Conservation (phyloP, 2,888 invertebrate genomes). For the Cryptus armator region DNA sequence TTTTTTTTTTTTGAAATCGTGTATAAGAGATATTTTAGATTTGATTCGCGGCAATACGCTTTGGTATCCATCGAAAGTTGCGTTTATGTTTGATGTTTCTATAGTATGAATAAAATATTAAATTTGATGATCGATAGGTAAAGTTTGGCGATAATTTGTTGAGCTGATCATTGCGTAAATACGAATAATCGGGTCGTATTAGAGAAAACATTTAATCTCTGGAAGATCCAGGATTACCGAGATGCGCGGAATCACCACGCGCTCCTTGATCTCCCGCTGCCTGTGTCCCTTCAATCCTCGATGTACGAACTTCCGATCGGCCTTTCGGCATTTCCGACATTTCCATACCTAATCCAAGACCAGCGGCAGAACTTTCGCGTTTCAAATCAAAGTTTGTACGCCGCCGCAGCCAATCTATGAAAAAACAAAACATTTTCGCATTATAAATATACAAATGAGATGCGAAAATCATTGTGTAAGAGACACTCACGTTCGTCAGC, state of each 20-base stretch:
- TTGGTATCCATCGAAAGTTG: constrained; percentile 15
- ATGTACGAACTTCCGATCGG: neutral
- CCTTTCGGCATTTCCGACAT: constrained; percentile 39
- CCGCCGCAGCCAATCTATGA: constrained; percentile 69
- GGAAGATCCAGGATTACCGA: constrained; percentile 51
- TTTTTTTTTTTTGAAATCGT: too few relatives aligned
- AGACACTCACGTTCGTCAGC: constrained; percentile 87
- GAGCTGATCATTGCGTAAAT: neutral
- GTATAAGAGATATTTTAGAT: neutral
- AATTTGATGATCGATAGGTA: neutral
- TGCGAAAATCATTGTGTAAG: constrained; percentile 9
- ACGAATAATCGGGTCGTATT: neutral
- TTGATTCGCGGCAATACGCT: neutral
- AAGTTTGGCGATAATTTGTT: neutral
- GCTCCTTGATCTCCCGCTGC: constrained; percentile 23
- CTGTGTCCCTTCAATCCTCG: constrained; percentile 1
- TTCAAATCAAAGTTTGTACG: constrained; percentile 60
- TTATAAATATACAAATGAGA: neutral
- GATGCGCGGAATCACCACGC: neutral
- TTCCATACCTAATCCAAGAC: constrained; percentile 47
- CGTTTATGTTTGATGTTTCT: neutral
- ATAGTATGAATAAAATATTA: neutral
- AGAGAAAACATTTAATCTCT: constrained; percentile 35
- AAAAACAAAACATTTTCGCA: constrained; percentile 23
- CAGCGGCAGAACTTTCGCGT: constrained; percentile 43